Evolutionary conservation across 1,140 invertebrate species (phyloP).

Genomic region (Drosophila pruinosa): DNA sequence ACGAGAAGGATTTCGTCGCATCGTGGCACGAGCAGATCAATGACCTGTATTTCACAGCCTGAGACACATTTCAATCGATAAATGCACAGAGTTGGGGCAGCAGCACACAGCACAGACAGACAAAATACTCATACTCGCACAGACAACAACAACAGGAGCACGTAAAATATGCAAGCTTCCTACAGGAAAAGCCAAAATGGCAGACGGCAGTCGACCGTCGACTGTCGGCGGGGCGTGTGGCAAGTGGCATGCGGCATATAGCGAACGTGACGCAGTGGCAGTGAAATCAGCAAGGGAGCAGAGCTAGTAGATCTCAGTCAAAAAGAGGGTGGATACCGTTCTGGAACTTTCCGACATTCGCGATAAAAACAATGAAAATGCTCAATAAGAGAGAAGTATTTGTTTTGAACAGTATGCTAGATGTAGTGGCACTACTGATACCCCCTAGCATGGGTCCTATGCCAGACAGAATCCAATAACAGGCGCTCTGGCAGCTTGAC

Average conservation of each 20-base stretch:
- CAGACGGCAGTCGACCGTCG: conserved; percentile 39
- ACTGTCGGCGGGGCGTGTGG: conserved; percentile 14
- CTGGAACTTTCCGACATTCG: conserved; percentile 53
- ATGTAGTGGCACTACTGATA: background rate
- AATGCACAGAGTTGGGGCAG: conserved; percentile 79
- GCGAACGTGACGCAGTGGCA: conserved; percentile 63
- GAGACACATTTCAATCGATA: conserved; percentile 81
- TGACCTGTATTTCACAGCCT: conserved; percentile 79
- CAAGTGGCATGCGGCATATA: background rate
- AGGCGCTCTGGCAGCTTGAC: conserved; percentile 12
- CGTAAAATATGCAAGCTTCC: conserved; percentile 79
- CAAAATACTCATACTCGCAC: conserved; percentile 33
- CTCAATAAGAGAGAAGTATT: conserved; percentile 9
- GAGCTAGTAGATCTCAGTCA: background rate
- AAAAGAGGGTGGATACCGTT: conserved; percentile 29
- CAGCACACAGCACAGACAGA: conserved; percentile 55
- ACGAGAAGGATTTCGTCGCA: conserved; percentile 55
- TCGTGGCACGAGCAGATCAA: conserved; percentile 72
- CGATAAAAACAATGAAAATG: conserved; percentile 11
- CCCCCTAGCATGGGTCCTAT: background rate
- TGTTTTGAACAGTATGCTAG: background rate
- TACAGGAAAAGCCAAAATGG: conserved; percentile 79
- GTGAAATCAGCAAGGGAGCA: conserved; percentile 34
- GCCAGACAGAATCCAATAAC: conserved; percentile 11
- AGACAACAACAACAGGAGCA: conserved; percentile 49